phyloP scores from a whole-genome alignment of 2,888 invertebrate genomes.

The Tetragonisca angustula region DNA sequence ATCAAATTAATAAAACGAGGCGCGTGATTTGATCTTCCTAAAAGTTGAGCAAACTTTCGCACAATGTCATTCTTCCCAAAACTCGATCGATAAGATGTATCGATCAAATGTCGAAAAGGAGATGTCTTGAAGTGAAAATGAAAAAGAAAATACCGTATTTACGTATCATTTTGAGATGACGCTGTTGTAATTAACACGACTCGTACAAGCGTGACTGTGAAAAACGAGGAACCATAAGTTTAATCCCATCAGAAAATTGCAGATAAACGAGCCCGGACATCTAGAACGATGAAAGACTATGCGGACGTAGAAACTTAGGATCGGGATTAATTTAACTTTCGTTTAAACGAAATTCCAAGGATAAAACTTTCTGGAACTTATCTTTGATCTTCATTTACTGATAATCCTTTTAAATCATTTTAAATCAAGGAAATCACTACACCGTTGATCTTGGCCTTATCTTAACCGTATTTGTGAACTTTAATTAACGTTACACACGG shows the following conservation, averaged over 20 bases:
- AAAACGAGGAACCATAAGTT: slow-evolving; percentile 20
- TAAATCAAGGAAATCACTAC: slow-evolving; percentile 46
- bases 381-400: slow-evolving; percentile 64
- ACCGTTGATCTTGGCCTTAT: background rate
- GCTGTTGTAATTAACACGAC: background rate
- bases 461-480: slow-evolving; percentile 8
- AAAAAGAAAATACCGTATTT: background rate
- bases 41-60: slow-evolving; percentile 8
- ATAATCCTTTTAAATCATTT: slow-evolving; percentile 59
- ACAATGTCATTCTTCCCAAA: background rate
- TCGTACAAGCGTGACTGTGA: background rate
- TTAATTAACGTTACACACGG: background rate
- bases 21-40: slow-evolving; percentile 40
- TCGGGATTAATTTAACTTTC: slow-evolving; percentile 57
- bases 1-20: slow-evolving; percentile 21
- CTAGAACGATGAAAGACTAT: slow-evolving; percentile 16
- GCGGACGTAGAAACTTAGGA: slow-evolving; percentile 45
- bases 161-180: background rate
- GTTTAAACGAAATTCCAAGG: slow-evolving; percentile 56
- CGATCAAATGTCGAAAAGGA: background rate
- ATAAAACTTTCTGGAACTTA: slow-evolving; percentile 58
- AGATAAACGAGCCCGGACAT: slow-evolving; percentile 35
- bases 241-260: slow-evolving; percentile 41
- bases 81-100: background rate
- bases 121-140: background rate